phyloP scores from a whole-genome alignment of 2,888 invertebrate genomes.

The Heliconius cydno region DNA sequence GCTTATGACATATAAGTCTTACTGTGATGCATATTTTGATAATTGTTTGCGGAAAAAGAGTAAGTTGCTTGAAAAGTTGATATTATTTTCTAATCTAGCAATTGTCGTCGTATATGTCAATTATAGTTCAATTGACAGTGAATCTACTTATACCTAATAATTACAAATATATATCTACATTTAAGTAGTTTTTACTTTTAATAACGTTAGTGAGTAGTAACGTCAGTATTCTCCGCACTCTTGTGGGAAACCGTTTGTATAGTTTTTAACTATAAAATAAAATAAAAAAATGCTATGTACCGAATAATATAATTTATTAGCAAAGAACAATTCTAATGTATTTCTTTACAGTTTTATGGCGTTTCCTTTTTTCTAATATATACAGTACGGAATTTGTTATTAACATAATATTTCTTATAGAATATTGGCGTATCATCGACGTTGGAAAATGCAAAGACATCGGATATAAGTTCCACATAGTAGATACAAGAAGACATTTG shows the following conservation, averaged over 20 bases:
- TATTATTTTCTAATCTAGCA: background rate
- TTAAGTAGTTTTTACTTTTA: too few relatives aligned
- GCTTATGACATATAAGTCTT: conserved; percentile 36
- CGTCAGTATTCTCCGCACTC: too few relatives aligned
- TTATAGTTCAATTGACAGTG: background rate
- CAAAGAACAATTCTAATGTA: background rate
- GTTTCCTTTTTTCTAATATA: background rate
- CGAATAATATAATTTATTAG: too few relatives aligned
- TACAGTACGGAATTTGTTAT: background rate
- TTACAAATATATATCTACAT: too few relatives aligned
- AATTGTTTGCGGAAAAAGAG: conserved; percentile 51
- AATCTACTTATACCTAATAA: background rate
- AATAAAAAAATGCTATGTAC: too few relatives aligned
- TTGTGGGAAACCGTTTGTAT: too few relatives aligned
- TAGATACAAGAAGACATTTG: conserved; percentile 15
- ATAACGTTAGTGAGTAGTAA: too few relatives aligned
- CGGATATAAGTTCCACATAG: background rate
- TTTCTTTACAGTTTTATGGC: background rate
- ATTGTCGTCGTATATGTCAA: background rate
- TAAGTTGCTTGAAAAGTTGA: conserved; percentile 47
- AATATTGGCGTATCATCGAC: conserved; percentile 45
- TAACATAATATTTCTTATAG: conserved; percentile 34
- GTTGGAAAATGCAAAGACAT: conserved; percentile 30
- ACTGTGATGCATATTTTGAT: conserved; percentile 52
- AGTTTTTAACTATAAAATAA: too few relatives aligned